Evolutionary conservation across 2,888 invertebrate genomes (phyloP), one percentile per base, ranked within the genome.

Genomic region (Hirudinaria manillensis): DNA sequence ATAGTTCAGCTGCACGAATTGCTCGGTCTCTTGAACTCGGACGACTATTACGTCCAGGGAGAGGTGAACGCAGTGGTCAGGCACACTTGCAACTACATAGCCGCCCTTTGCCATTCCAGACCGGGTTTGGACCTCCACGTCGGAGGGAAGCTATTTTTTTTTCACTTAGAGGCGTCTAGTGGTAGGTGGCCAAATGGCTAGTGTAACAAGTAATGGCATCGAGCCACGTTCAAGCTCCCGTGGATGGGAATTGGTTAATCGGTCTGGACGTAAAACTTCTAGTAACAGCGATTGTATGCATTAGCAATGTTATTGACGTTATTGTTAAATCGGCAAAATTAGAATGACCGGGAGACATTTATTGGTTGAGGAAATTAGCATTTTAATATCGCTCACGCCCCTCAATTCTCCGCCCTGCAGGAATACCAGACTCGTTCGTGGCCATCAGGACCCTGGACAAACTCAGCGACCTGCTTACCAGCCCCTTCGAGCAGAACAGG

Each of bases 71-170:
- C 24, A 0, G 38, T 65, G 10, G 34, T 73, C 3, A 36, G 73
- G 36, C 32, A 73, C 6, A 36, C 73, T 32, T 73, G 73, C 32
- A 65, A 73, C 29, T 73, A 73, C 38, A 73, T 73, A 65, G 73
- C 73, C 3, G 73, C 73, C n/a, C 45, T 73, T 16, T 73, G 73
- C 45, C 73, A 73, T 24, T 73, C 56, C 45, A 73, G 73, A 38
- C 65, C 53, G 27, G 72, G 72, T 72, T n/a, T 1, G 72, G n/a
- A 10, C 61, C 24, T 27, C 61, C 61, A 27, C 7, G 61, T 61
- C 21, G 29, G 29, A 27, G 1, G 29, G 29, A n/a, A n/a, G n/a
- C n/a, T n/a, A n/a, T n/a, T n/a, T n/a, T 4, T 61, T 61, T 61
- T 61, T 19, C 61, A 61, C 29, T 61, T 2, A n/a, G n/a, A n/a